These are phyloP conservation scores for Cyanoramphus novaezelandiae DNA, from an alignment of 2,113 vertebrate species.

Conservation along the genomic window DNA sequence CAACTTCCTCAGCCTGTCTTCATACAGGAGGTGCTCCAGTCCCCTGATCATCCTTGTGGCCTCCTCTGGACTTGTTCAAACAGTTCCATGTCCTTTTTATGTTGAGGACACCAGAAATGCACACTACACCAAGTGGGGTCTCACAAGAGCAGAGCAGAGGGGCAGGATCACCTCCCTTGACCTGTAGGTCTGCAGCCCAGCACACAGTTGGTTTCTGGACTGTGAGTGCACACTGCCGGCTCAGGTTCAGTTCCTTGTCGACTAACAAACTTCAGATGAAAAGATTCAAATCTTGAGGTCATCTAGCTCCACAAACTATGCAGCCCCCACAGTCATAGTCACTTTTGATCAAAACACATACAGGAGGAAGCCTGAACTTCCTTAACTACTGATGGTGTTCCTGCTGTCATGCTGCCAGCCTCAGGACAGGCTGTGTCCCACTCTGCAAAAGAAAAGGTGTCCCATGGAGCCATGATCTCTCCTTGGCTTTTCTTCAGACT, in stretches of 20 bases:
- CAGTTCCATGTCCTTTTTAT: background rate
- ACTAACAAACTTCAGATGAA: background rate
- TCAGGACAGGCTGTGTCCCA: background rate
- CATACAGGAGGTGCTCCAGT: background rate
- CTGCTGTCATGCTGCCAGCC: accelerated
- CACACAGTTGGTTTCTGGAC: background rate
- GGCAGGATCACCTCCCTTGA: background rate
- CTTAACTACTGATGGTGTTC: accelerated
- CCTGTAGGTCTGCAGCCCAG: background rate
- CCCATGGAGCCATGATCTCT: background rate
- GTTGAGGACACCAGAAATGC: background rate
- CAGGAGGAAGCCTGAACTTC: background rate
- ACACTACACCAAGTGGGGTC: background rate
- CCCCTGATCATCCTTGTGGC: background rate
- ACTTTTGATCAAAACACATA: background rate
- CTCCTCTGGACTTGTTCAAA: background rate
- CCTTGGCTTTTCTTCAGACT: background rate
- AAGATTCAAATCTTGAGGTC: background rate
- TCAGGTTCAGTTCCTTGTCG: background rate
- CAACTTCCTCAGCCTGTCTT: background rate
- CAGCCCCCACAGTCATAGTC: no score
- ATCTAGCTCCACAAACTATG: background rate
- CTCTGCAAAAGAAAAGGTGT: accelerated
- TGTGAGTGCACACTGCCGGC: background rate
- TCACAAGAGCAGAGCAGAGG: background rate